These are phyloP conservation scores for Lithophane socia DNA, from an alignment of 2,888 invertebrate genomes.

Conservation along the genomic window DNA sequence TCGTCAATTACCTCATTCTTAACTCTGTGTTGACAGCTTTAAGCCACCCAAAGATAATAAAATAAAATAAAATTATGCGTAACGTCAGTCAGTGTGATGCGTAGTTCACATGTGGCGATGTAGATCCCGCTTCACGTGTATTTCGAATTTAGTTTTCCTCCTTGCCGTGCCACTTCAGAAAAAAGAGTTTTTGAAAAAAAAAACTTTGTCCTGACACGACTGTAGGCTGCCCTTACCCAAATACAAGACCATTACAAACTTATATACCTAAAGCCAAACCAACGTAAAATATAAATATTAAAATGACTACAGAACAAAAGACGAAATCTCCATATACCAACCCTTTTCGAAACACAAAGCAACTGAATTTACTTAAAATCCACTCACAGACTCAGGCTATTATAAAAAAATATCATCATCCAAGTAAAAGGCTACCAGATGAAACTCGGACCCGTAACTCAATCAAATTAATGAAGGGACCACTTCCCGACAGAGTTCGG, in stretches of 20 bases:
- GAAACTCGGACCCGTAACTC: constrained; percentile 53
- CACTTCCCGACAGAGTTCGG: constrained; percentile 44
- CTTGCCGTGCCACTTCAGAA: no score
- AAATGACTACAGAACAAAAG: constrained; percentile 44
- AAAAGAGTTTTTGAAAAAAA: no score
- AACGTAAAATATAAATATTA: constrained; percentile 35
- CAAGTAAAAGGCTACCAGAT: constrained; percentile 12
- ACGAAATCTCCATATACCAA: constrained; percentile 42
- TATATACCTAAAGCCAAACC: constrained; percentile 16
- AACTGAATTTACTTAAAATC: constrained; percentile 19
- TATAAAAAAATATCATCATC: constrained; percentile 38
- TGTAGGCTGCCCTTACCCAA: constrained; percentile 2
- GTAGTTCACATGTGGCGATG: no score
- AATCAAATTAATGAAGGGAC: constrained; percentile 65
- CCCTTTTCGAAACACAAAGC: constrained; percentile 40
- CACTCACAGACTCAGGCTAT: constrained; percentile 33
- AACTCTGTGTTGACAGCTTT: no score
- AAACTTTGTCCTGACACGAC: no score
- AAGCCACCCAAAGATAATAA: no score
- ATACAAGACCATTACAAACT: constrained; percentile 33
- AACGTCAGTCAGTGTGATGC: no score
- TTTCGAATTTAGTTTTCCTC: neutral
- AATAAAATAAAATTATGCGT: no score
- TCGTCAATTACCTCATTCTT: no score
- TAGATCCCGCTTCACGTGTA: no score